phyloP scores from a whole-genome alignment of 2,888 invertebrate genomes.

The Ellobium chinense region DNA sequence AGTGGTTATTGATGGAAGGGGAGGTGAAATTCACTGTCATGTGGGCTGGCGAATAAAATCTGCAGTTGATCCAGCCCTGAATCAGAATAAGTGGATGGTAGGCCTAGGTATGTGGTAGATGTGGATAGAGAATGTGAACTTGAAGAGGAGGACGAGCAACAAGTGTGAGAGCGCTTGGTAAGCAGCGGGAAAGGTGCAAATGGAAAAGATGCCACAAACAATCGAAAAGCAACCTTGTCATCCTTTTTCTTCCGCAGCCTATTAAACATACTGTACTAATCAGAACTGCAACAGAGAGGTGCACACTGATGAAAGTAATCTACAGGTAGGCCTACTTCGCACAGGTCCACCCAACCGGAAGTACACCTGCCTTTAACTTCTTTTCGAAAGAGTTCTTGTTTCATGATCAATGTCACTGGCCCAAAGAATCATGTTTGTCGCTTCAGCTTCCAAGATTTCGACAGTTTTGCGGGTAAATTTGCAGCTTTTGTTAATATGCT shows the following conservation, averaged over 20 bases:
- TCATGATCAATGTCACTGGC: conserved; percentile 49
- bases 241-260: conserved; percentile 46
- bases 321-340: background rate
- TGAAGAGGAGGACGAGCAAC: background rate
- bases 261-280: conserved; percentile 36
- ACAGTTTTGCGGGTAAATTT: conserved; percentile 55
- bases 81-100: too few relatives aligned
- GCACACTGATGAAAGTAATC: background rate
- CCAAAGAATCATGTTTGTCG: conserved; percentile 59
- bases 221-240: conserved; percentile 28
- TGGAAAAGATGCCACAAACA: background rate
- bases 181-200: too few relatives aligned
- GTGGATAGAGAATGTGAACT: too few relatives aligned
- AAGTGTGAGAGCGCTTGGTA: background rate
- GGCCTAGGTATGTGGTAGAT: too few relatives aligned
- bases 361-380: conserved; percentile 13
- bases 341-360: conserved; percentile 43
- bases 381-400: background rate
- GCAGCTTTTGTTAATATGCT: background rate
- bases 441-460: conserved; percentile 57
- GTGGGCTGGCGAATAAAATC: background rate
- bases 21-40: too few relatives aligned
- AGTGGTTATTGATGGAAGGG: too few relatives aligned
- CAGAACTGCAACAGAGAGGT: background rate
- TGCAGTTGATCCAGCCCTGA: background rate